phyloP scores from a whole-genome alignment of 2,113 vertebrate species.

The Peromyscus maniculatus region DNA sequence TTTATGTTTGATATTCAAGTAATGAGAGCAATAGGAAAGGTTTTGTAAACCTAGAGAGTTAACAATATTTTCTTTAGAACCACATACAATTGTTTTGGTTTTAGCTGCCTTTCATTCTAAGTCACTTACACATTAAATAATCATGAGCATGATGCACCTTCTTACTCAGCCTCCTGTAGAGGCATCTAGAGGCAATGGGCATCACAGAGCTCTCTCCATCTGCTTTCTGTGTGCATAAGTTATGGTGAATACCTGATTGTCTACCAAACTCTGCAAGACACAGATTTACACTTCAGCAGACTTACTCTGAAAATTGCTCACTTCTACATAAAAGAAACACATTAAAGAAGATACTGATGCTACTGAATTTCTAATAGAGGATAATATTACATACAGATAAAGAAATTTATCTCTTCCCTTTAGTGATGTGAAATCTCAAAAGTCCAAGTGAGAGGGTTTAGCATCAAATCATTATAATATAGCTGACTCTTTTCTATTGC shows the following conservation, averaged over 20 bases:
- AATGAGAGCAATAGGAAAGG: slow-evolving; percentile 34
- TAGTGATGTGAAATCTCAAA: not conserved
- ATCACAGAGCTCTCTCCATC: not conserved
- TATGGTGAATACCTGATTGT: slow-evolving; percentile 31
- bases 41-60: slow-evolving; percentile 15
- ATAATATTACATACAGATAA: not conserved
- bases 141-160: not conserved
- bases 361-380: not conserved
- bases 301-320: not conserved
- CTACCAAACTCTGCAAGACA: slow-evolving; percentile 33
- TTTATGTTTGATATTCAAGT: slow-evolving; percentile 40
- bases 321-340: not conserved
- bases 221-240: slow-evolving; percentile 35
- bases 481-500: not conserved
- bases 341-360: not conserved
- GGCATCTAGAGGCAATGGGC: slow-evolving; percentile 30
- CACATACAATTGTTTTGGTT: slow-evolving; percentile 32
- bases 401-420: not conserved
- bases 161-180: not conserved
- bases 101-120: slow-evolving; percentile 63
- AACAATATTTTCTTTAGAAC: slow-evolving; percentile 65
- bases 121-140: not conserved
- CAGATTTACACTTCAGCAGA: not conserved
- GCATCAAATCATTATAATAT: not conserved
- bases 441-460: not conserved